Evolutionary conservation across 2,888 invertebrate genomes (phyloP).

Genomic region (Orthosia cruda): DNA sequence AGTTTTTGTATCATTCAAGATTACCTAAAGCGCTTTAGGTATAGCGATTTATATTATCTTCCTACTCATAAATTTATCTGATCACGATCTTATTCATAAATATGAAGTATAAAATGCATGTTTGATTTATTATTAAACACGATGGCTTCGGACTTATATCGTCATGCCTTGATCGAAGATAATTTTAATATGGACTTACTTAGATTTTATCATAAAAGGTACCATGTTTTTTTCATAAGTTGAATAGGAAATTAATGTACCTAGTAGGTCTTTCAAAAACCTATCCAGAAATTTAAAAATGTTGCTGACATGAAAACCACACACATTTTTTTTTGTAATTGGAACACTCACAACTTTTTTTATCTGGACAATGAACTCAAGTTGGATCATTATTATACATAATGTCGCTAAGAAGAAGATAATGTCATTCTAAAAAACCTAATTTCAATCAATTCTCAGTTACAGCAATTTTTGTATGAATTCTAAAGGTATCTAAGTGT

Average conservation of each 20-base stretch:
- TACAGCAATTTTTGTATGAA: no score
- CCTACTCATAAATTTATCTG: background rate
- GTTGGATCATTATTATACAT: no score
- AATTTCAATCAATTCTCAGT: no score
- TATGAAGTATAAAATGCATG: conserved; percentile 9
- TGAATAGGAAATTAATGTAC: background rate
- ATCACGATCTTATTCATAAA: conserved; percentile 35
- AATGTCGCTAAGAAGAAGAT: no score
- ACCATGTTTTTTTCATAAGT: background rate
- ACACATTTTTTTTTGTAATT: no score
- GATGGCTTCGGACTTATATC: background rate
- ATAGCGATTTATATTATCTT: background rate
- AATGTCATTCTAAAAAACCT: no score
- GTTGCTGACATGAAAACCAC: no score
- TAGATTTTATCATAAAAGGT: background rate
- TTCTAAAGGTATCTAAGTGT: no score
- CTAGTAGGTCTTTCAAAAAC: no score
- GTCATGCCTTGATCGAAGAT: conserved; percentile 21
- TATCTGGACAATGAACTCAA: no score
- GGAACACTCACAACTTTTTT: no score
- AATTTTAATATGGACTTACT: background rate
- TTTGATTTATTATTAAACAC: conserved; percentile 34
- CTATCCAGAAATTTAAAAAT: no score
- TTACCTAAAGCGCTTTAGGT: background rate
- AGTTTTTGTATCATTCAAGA: conserved; percentile 9